phyloP scores from a whole-genome alignment of 2,888 invertebrate genomes.

The Euphydryas editha region DNA sequence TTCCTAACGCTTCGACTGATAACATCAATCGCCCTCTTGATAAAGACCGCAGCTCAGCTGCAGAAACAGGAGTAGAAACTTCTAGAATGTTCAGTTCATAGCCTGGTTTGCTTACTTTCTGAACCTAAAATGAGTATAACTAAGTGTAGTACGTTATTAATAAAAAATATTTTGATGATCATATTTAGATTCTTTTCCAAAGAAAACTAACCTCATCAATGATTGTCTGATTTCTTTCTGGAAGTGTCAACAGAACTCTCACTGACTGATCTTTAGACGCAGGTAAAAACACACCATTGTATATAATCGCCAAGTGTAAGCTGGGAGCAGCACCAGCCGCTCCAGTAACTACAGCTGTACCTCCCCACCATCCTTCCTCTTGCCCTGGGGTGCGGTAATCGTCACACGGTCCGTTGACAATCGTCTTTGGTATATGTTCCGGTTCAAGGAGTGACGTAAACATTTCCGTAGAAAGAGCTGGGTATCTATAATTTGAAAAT shows the following conservation, averaged over 20 bases:
- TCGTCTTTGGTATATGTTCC: constrained; percentile 88
- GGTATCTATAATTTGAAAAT: constrained; percentile 75
- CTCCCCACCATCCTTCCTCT: constrained; percentile 91
- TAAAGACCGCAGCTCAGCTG: constrained; percentile 89
- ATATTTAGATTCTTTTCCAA: not conserved
- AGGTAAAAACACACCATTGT: constrained; percentile 90
- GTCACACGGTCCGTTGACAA: constrained; percentile 77
- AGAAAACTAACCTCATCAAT: constrained; percentile 85
- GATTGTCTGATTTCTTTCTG: constrained; percentile 89
- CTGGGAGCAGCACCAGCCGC: constrained; percentile 91
- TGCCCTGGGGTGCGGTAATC: constrained; percentile 73
- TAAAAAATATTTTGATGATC: not conserved
- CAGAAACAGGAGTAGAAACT: constrained; percentile 90
- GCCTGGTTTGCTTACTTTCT: constrained; percentile 88
- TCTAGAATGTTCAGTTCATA: constrained; percentile 91
- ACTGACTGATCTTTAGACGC: constrained; percentile 87
- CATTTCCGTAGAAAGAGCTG: constrained; percentile 90
- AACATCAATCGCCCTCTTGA: constrained; percentile 90
- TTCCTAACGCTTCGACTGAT: constrained; percentile 87
- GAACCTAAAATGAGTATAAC: constrained; percentile 74
- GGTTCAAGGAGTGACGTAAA: constrained; percentile 89
- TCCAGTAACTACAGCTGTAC: constrained; percentile 93
- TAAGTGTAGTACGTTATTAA: not conserved
- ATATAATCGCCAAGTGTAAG: constrained; percentile 90
- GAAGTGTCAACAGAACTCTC: constrained; percentile 86